These are phyloP conservation scores for Lucilia sericata DNA, from an alignment of 1,140 invertebrate species.

Conservation along the genomic window DNA sequence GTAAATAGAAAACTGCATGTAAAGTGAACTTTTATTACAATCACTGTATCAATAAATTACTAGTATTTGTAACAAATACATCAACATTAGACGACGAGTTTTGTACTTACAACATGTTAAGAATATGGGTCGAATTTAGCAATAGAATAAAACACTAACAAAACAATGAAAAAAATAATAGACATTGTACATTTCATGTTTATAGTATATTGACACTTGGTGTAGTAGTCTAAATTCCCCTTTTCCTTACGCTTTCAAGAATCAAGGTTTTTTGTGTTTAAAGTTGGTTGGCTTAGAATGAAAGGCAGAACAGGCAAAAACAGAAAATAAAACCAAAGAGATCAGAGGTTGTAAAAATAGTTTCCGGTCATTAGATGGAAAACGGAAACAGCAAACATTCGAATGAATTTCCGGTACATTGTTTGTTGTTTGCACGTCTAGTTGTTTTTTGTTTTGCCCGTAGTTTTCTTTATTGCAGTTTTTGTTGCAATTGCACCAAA, in stretches of 20 bases:
- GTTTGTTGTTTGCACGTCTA: constrained; percentile 43
- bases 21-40: constrained; percentile 32
- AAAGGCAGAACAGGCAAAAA: background rate
- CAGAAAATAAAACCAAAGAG: constrained; percentile 36
- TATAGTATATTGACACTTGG: constrained; percentile 35
- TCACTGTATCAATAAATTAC: constrained; percentile 7
- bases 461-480: constrained; percentile 21
- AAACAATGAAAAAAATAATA: background rate
- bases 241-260: background rate
- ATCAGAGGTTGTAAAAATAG: constrained; percentile 43
- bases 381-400: constrained; percentile 65
- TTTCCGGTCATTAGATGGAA: constrained; percentile 54
- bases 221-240: background rate
- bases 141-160: background rate
- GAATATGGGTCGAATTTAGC: background rate
- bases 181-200: constrained; percentile 30
- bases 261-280: constrained; percentile 17
- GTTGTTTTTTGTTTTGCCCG: constrained; percentile 18
- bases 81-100: constrained; percentile 10
- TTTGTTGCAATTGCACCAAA: constrained; percentile 40
- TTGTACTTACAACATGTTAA: background rate
- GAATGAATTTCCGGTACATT: constrained; percentile 56
- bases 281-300: background rate
- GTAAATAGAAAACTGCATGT: constrained; percentile 30
- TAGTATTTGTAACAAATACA: constrained; percentile 20